These are phyloP conservation scores for Anniella stebbinsi DNA, from an alignment of 2,797 vertebrate species.

Conservation along the genomic window DNA sequence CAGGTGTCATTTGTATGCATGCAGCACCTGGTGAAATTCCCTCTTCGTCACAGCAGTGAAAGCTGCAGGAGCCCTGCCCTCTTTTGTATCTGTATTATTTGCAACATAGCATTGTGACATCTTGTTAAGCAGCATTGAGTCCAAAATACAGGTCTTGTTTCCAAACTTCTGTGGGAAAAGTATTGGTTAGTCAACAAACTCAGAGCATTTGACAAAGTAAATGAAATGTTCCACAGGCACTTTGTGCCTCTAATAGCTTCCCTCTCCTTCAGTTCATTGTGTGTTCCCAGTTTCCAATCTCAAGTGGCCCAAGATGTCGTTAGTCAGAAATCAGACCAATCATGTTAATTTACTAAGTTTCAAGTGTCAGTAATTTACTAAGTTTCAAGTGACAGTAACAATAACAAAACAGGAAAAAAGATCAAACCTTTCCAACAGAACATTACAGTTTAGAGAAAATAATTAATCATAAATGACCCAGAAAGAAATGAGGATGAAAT, in stretches of 20 bases:
- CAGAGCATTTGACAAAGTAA: neutral
- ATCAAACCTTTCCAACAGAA: neutral
- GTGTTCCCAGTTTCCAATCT: slow-evolving; percentile 1
- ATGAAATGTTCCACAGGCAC: neutral
- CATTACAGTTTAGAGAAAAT: neutral
- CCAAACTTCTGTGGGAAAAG: slow-evolving; percentile 5
- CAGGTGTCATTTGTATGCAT: too few relatives aligned
- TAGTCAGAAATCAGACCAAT: neutral
- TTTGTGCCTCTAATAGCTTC: neutral
- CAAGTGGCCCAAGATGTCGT: neutral
- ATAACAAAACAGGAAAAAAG: neutral
- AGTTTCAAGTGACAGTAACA: neutral
- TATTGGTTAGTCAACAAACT: neutral
- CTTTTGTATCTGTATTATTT: slow-evolving; percentile 1
- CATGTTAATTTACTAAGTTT: neutral
- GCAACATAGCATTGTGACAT: slow-evolving; percentile 4
- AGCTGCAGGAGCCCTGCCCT: too few relatives aligned
- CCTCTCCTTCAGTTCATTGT: neutral
- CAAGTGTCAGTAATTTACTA: neutral
- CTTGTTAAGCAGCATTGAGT: rapidly evolving
- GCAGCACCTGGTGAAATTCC: too few relatives aligned
- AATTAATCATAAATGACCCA: neutral
- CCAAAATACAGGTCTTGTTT: neutral
- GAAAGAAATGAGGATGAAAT: neutral
- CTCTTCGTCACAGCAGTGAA: too few relatives aligned